Percentiles rank a stretch among this genome's conserved stretches.
These are phyloP conservation scores for Apis dorsata DNA, from an alignment of 1,140 invertebrate species.

Conservation along the genomic window DNA sequence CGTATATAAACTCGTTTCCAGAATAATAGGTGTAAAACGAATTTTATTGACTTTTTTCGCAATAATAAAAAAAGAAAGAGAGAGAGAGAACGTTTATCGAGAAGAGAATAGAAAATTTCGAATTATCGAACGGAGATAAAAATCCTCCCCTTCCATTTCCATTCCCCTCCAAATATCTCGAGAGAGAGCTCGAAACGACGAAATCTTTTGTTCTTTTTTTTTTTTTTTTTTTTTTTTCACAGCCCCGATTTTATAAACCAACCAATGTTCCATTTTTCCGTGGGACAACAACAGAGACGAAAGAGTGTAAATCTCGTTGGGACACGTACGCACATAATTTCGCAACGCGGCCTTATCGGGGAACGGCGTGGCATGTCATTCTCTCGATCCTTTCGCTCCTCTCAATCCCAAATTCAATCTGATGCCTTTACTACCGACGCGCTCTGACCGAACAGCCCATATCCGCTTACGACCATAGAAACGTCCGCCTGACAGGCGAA, in stretches of 20 bases:
- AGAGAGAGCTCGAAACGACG: too few relatives aligned
- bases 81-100: too few relatives aligned
- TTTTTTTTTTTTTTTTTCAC: too few relatives aligned
- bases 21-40: not conserved
- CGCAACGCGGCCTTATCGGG: constrained; percentile 19
- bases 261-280: not conserved
- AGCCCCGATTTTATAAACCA: too few relatives aligned
- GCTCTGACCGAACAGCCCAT: constrained; percentile 29
- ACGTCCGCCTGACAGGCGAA: constrained; percentile 28
- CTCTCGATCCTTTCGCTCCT: constrained; percentile 39
- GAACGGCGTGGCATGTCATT: constrained; percentile 4
- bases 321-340: constrained; percentile 46
- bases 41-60: not conserved
- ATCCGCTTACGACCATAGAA: constrained; percentile 40
- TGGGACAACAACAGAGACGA: not conserved
- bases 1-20: not conserved
- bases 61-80: too few relatives aligned
- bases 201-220: not conserved
- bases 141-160: not conserved
- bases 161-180: not conserved
- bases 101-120: too few relatives aligned
- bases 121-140: too few relatives aligned
- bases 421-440: constrained; percentile 31
- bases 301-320: not conserved
- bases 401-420: constrained; percentile 45